Percentiles rank a stretch among this genome's conserved stretches.
phyloP scores from a whole-genome alignment of 1,140 invertebrate species.

The Macrobrachium nipponense region DNA sequence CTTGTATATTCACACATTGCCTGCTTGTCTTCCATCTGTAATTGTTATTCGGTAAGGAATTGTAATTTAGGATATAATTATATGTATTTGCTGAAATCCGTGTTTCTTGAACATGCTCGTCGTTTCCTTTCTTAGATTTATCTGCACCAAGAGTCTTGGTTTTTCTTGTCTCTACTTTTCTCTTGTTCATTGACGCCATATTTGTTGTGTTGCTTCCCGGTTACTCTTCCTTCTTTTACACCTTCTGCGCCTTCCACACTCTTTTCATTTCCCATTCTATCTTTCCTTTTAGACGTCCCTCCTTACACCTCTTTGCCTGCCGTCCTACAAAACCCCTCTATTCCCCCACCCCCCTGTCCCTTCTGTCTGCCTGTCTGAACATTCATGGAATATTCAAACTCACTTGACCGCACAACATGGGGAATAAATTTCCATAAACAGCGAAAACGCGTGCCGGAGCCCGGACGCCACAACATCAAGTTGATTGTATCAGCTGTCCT shows the following conservation, averaged over 20 bases:
- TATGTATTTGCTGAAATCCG: too few relatives aligned
- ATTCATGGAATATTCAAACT: slow-evolving; percentile 61
- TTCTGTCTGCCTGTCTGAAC: slow-evolving; percentile 43
- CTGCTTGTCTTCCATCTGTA: too few relatives aligned
- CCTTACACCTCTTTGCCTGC: background rate
- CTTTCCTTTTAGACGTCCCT: background rate
- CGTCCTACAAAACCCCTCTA: background rate
- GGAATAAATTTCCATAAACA: slow-evolving; percentile 59
- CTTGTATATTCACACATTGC: too few relatives aligned
- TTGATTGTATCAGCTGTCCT: slow-evolving; percentile 60
- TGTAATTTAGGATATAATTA: too few relatives aligned
- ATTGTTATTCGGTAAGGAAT: too few relatives aligned
- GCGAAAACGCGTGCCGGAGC: slow-evolving; percentile 43
- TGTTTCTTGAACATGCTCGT: too few relatives aligned
- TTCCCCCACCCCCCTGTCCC: background rate
- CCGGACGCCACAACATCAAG: slow-evolving; percentile 25
- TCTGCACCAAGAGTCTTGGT: background rate
- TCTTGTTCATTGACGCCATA: background rate
- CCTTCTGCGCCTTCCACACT: background rate
- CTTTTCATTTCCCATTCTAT: background rate
- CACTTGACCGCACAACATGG: slow-evolving; percentile 61
- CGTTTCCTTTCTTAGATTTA: too few relatives aligned
- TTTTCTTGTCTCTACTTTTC: background rate
- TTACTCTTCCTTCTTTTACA: background rate
- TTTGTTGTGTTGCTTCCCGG: background rate